Base-by-base conservation (phyloP, 2,888 invertebrate species). In the Cryptocephalus moraei region DNA sequence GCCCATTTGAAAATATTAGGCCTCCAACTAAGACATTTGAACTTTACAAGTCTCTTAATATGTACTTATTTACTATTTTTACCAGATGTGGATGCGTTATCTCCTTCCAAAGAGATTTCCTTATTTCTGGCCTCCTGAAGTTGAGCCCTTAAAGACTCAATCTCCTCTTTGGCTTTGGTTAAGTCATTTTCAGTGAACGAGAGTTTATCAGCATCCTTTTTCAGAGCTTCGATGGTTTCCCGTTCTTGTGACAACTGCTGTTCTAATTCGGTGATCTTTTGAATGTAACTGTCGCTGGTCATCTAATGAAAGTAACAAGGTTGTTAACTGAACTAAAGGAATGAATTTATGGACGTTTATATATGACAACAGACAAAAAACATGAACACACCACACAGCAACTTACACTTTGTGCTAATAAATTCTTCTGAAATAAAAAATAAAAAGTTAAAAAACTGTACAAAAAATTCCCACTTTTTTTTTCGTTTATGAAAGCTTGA, bases 131-230 rank as follows among this genome's bases (percentile, higher is more conserved):
- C 71, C 52, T 77, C 64, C 55, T 76, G 74, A 47, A 79, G 59
- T 56, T 78, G 76, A 1, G 73, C 72, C 41, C 73, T 74, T 44
- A 79, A 62, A 38, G 71, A 71, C 2, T 76, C 75, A n/a, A 78
- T 64, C 64, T 80, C 77, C 41, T 77, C 77, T 54, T 79, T 78
- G 41, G 79, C 74, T 60, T 77, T 77, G 1, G 79, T 75, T 54
- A 84, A 72, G 50, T 78, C 77, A 60, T 84, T 82, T 49, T 82
- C 78, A 39, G 80, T 73, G 68, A 84, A 84, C n/a, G 80, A 80
- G 33, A 67, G 67, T 72, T 77, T 76, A 68, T 71, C 79, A 65
- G 58, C 76, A 66, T 74, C 82, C 49, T 62, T 63, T 61, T 77
- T 76, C 4, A 75, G 59, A 43, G 64, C 66, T 56, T 75, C 72